phyloP scores from a whole-genome alignment of 1,140 invertebrate genomes.

The Drosophila azteca region DNA sequence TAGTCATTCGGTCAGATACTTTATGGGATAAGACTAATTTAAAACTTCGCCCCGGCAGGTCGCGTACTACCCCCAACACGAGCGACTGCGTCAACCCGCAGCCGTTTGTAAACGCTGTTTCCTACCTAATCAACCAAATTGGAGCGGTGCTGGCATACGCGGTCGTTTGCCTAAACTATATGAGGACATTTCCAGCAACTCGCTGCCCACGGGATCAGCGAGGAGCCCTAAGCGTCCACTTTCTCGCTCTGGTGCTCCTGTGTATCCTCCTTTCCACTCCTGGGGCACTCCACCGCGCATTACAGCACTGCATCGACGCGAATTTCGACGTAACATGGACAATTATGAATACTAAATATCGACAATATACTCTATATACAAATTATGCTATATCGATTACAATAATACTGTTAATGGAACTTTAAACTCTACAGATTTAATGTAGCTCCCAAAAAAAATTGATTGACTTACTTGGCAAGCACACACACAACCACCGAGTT shows the following conservation, averaged over 20 bases:
- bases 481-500: constrained; percentile 1
- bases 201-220: constrained; percentile 52
- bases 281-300: constrained; percentile 83
- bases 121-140: constrained; percentile 77
- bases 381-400: constrained; percentile 34
- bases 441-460: constrained; percentile 28
- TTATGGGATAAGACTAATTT: no score
- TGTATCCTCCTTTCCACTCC: constrained; percentile 64
- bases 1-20: no score
- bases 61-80: constrained; percentile 83
- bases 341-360: constrained; percentile 70
- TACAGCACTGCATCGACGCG: constrained; percentile 79
- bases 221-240: constrained; percentile 12
- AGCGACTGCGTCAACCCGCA: constrained; percentile 84
- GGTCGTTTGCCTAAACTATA: constrained; percentile 63
- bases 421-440: constrained; percentile 42
- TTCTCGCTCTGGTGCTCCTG: constrained; percentile 21
- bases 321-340: constrained; percentile 77
- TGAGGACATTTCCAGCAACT: constrained; percentile 53
- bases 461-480: constrained; percentile 22
- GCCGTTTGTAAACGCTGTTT: constrained; percentile 83
- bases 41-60: constrained; percentile 56
- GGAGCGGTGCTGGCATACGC: constrained; percentile 78
- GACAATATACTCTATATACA: constrained; percentile 44
- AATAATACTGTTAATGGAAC: constrained; percentile 37